Evolutionary conservation across 2,888 invertebrate genomes (phyloP).

Genomic region (Drosophila paracracens): DNA sequence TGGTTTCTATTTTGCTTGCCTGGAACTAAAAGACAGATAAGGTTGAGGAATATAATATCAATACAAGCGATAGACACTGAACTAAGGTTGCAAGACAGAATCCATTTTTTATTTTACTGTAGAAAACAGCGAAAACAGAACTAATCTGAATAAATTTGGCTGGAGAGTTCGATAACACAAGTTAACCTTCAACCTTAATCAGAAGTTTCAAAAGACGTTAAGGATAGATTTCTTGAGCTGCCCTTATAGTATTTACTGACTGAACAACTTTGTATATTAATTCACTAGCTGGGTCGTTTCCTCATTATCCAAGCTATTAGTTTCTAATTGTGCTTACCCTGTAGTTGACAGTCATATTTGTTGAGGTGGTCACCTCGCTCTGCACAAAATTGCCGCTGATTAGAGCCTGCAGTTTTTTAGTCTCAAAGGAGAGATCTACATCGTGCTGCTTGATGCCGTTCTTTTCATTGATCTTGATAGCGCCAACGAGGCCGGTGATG

Average conservation of each 20-base stretch:
- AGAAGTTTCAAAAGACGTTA: not conserved
- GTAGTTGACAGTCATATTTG: slow-evolving; percentile 83
- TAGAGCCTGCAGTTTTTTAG: slow-evolving; percentile 90
- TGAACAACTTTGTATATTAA: not conserved
- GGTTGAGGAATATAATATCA: not conserved
- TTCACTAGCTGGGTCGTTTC: not conserved
- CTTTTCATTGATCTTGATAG: slow-evolving; percentile 87
- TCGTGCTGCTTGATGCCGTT: slow-evolving; percentile 91
- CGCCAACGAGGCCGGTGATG: slow-evolving; percentile 89
- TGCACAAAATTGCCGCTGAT: slow-evolving; percentile 90
- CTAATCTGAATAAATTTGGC: not conserved
- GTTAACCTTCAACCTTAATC: not conserved
- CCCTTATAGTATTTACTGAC: not conserved
- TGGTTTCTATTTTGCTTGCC: slow-evolving; percentile 82
- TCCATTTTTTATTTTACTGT: not conserved
- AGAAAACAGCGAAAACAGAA: not conserved
- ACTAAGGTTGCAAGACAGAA: not conserved
- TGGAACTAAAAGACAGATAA: slow-evolving; percentile 78
- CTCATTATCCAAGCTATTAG: not conserved
- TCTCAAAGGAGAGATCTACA: slow-evolving; percentile 91
- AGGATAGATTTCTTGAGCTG: not conserved
- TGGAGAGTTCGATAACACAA: not conserved
- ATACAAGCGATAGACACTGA: not conserved
- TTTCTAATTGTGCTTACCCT: slow-evolving; percentile 86
- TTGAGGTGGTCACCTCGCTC: slow-evolving; percentile 82